Conservation (phyloP, 2,888 invertebrate genomes). For the Coleophora deauratella region DNA sequence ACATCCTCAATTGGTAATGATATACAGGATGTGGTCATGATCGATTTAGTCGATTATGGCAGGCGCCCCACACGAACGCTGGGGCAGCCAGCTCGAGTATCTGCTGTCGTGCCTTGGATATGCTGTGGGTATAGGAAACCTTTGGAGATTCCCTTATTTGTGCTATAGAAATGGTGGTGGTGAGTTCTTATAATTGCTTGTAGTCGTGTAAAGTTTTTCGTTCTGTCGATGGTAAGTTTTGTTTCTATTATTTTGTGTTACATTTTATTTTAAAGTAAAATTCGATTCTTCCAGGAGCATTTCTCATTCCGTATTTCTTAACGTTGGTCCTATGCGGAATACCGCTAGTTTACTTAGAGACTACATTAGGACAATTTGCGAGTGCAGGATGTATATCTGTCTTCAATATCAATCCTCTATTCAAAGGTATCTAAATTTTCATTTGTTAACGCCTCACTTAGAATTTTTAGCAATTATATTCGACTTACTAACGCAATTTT, state of each 20-base stretch:
- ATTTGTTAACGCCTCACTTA: not conserved
- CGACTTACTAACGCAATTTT: not conserved
- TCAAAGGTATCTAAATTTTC: constrained; percentile 80
- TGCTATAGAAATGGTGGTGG: constrained; percentile 92
- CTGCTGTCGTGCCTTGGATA: constrained; percentile 87
- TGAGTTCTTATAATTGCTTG: constrained; percentile 37
- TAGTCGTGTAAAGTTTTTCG: constrained; percentile 1
- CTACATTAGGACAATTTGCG: constrained; percentile 88
- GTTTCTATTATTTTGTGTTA: too few relatives aligned
- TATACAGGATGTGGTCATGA: constrained; percentile 19
- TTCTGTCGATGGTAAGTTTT: too few relatives aligned
- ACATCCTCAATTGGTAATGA: constrained; percentile 36
- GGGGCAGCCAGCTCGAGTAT: constrained; percentile 85
- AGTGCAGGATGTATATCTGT: constrained; percentile 87
- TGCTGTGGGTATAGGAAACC: constrained; percentile 89
- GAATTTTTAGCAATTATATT: not conserved
- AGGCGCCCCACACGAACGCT: constrained; percentile 72
- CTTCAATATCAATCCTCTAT: constrained; percentile 86
- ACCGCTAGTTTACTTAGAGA: constrained; percentile 91
- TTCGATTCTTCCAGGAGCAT: constrained; percentile 79
- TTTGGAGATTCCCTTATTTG: constrained; percentile 90
- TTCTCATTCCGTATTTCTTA: constrained; percentile 88
- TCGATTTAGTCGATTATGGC: constrained; percentile 35
- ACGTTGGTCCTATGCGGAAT: constrained; percentile 88
- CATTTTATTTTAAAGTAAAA: not conserved